phyloP scores from a whole-genome alignment of 2,888 invertebrate genomes.

The Trichacis sp. region DNA sequence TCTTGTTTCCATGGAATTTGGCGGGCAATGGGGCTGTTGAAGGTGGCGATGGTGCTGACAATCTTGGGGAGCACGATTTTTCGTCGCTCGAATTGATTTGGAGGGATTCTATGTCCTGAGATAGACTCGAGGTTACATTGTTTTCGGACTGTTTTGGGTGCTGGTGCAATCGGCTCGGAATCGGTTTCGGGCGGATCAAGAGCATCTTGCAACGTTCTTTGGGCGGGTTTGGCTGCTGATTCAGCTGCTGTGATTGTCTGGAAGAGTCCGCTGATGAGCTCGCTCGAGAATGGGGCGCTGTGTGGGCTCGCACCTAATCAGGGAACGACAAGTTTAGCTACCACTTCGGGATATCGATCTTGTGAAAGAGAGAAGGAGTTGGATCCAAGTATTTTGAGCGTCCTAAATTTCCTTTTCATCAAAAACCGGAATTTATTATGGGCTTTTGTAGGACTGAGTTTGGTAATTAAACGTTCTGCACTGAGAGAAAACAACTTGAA shows the following conservation, averaged over 20 bases:
- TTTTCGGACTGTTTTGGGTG: slow-evolving; percentile 59
- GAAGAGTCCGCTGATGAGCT: slow-evolving; percentile 60
- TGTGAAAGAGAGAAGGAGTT: not conserved
- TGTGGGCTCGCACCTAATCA: slow-evolving; percentile 43
- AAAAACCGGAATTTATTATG: too few relatives aligned
- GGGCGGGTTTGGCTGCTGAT: slow-evolving; percentile 42
- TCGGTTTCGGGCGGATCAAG: slow-evolving; percentile 72
- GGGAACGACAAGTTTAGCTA: slow-evolving; percentile 6
- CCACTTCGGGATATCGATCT: not conserved
- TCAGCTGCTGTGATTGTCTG: slow-evolving; percentile 48
- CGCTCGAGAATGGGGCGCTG: slow-evolving; percentile 53
- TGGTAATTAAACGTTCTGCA: too few relatives aligned
- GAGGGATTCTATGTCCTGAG: slow-evolving; percentile 65
- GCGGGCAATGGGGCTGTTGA: slow-evolving; percentile 86
- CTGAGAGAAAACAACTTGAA: too few relatives aligned
- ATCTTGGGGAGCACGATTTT: slow-evolving; percentile 64
- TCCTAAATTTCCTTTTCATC: too few relatives aligned
- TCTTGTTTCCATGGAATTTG: slow-evolving; percentile 78
- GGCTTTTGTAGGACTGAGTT: too few relatives aligned
- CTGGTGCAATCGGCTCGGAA: slow-evolving; percentile 71
- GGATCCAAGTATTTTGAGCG: slow-evolving; percentile 10
- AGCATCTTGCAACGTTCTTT: slow-evolving; percentile 68
- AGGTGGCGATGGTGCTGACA: slow-evolving; percentile 83
- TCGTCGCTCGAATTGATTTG: slow-evolving; percentile 65
- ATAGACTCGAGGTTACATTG: slow-evolving; percentile 58